Percentiles rank a stretch among this genome's conserved stretches.
phyloP scores from a whole-genome alignment of 2,113 vertebrate species.

The Colaptes auratus region DNA sequence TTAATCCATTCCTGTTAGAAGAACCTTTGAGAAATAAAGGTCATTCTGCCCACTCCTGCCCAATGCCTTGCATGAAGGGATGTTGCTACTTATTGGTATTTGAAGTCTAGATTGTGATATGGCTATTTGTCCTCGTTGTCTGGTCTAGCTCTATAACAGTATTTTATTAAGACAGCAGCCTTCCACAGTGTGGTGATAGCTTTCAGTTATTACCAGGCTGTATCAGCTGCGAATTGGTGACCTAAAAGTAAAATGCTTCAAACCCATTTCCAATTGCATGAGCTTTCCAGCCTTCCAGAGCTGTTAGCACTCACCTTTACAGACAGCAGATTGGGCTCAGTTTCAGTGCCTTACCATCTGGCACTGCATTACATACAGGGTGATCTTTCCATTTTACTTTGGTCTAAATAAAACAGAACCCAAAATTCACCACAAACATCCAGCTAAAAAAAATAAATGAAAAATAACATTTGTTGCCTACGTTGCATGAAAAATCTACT shows the following conservation, averaged over 20 bases:
- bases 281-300: neutral
- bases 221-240: neutral
- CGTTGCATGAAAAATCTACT: neutral
- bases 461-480: neutral
- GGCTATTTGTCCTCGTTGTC: neutral
- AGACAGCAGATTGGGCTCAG: neutral
- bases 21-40: neutral
- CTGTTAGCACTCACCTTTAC: neutral
- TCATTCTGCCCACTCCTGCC: accelerated
- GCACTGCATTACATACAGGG: neutral
- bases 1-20: neutral
- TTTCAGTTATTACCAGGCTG: neutral
- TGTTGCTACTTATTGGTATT: neutral
- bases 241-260: neutral
- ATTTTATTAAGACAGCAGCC: neutral
- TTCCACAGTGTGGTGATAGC: neutral
- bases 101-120: neutral
- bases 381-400: neutral
- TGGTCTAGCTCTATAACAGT: neutral
- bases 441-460: neutral
- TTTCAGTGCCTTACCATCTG: neutral
- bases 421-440: neutral
- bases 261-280: neutral
- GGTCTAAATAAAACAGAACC: neutral
- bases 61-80: neutral